Evolutionary conservation across 1,140 invertebrate species (phyloP).

Genomic region (Drosophila paulistorum): DNA sequence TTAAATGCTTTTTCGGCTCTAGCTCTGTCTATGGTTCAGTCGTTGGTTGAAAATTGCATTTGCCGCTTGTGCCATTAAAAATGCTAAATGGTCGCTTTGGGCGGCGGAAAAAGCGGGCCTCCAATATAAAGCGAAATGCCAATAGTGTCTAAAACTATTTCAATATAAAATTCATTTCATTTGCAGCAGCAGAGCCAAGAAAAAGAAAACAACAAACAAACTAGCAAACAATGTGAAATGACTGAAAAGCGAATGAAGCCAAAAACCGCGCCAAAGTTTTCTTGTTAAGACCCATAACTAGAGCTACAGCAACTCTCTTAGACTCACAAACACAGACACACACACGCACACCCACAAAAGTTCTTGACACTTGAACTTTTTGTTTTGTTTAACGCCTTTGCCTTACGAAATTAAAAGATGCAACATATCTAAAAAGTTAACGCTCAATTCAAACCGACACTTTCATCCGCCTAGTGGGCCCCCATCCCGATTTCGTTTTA

Average conservation of each 20-base stretch:
- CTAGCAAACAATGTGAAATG: constrained; percentile 51
- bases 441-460: constrained; percentile 51
- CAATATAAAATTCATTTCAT: constrained; percentile 80
- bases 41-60: constrained; percentile 14
- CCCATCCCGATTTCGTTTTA: neutral
- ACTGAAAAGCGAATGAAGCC: constrained; percentile 62
- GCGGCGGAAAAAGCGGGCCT: neutral
- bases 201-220: neutral
- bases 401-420: constrained; percentile 46
- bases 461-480: constrained; percentile 1
- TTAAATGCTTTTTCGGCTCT: neutral
- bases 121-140: constrained; percentile 38
- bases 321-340: constrained; percentile 3
- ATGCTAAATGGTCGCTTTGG: constrained; percentile 37
- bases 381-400: constrained; percentile 31
- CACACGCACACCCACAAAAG: constrained; percentile 14
- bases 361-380: constrained; percentile 40
- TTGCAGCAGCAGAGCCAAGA: constrained; percentile 38
- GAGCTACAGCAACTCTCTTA: neutral
- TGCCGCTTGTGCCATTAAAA: constrained; percentile 12
- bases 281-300: constrained; percentile 61
- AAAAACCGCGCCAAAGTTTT: constrained; percentile 64
- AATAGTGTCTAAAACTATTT: constrained; percentile 74
- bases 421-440: constrained; percentile 15
- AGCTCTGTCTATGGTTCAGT: neutral